phyloP scores from a whole-genome alignment of 2,888 invertebrate species.

The Agrochola litura region DNA sequence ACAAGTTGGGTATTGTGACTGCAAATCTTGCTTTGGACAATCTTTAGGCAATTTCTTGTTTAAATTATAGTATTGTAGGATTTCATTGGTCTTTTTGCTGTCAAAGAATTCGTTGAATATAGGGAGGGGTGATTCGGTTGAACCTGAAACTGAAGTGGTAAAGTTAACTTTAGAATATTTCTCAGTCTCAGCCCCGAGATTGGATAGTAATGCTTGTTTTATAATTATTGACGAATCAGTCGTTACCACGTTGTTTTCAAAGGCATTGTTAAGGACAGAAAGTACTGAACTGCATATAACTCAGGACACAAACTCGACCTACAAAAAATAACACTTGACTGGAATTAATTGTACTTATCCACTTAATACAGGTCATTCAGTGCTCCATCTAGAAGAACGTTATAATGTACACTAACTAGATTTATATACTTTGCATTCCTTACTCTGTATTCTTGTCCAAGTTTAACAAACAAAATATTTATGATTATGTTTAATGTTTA shows the following conservation, averaged over 20 bases:
- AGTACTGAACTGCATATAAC: not conserved
- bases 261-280: not conserved
- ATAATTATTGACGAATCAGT: not conserved
- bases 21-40: conserved; percentile 8
- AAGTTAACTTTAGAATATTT: not conserved
- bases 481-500: not conserved
- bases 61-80: conserved; percentile 7
- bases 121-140: not conserved
- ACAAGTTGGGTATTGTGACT: conserved; percentile 34
- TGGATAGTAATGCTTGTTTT: not conserved
- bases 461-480: not conserved
- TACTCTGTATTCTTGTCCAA: not conserved
- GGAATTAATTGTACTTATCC: not conserved
- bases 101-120: conserved; percentile 27
- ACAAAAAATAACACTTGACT: not conserved
- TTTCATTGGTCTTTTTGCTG: not conserved
- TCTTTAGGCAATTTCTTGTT: conserved; percentile 36
- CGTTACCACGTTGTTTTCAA: too few species aligned
- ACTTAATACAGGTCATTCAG: not conserved
- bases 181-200: not conserved
- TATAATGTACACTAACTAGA: not conserved
- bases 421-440: not conserved
- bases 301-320: not conserved
- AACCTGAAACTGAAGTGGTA: conserved; percentile 9
- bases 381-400: not conserved